Evolutionary conservation across 2,113 vertebrate species (phyloP).

Genomic region (Etheostoma cragini): DNA sequence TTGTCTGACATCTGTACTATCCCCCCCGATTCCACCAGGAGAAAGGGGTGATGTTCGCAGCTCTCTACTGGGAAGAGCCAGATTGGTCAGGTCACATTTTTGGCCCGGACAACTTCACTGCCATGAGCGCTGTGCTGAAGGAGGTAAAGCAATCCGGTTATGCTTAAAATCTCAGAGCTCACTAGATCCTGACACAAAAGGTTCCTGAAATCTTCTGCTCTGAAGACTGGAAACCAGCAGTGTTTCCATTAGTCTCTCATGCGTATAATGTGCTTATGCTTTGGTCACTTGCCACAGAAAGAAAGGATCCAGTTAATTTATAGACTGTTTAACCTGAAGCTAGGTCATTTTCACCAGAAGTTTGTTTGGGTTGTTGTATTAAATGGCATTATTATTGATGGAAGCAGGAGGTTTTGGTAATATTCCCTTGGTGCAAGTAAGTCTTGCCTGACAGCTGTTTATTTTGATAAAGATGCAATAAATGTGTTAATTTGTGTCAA

Average conservation of each 20-base stretch:
- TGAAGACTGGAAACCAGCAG: background rate
- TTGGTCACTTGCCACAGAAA: too few species aligned
- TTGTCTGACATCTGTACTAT: background rate
- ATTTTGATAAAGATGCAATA: background rate
- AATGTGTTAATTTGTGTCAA: background rate
- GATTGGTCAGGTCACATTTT: constrained; percentile 89
- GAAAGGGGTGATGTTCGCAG: constrained; percentile 82
- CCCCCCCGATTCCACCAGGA: constrained; percentile 42
- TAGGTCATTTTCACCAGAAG: background rate
- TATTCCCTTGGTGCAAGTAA: too few species aligned
- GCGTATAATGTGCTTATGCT: too few species aligned
- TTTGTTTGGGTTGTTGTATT: background rate
- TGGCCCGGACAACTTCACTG: constrained; percentile 87
- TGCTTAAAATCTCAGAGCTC: background rate
- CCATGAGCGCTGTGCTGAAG: constrained; percentile 86
- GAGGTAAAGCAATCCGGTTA: constrained; percentile 55
- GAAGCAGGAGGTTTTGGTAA: background rate
- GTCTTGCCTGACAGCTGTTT: background rate
- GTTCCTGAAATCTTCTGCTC: background rate
- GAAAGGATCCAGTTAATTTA: too few species aligned
- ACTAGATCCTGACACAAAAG: background rate
- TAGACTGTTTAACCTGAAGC: too few species aligned
- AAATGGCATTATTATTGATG: too few species aligned
- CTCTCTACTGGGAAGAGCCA: constrained; percentile 95
- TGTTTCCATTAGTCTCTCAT: background rate